These are phyloP conservation scores for Scaptomyza flava DNA, from an alignment of 2,888 invertebrate species.

Conservation along the genomic window DNA sequence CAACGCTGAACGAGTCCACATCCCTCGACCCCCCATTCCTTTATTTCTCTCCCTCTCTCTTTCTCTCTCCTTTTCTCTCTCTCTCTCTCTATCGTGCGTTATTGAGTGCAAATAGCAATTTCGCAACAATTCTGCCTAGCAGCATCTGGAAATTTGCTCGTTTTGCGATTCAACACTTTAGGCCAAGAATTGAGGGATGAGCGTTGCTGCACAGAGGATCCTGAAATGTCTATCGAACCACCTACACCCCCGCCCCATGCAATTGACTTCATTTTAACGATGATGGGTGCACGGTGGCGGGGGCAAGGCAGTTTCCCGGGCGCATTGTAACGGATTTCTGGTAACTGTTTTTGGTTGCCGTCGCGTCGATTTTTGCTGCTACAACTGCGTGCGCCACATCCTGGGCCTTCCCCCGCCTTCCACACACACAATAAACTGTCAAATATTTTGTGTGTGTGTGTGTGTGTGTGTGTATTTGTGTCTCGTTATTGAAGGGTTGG, in stretches of 20 bases:
- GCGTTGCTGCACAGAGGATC: conserved; percentile 6
- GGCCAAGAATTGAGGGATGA: conserved; percentile 60
- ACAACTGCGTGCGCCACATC: conserved; percentile 29
- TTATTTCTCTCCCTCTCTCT: neutral
- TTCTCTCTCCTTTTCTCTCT: neutral
- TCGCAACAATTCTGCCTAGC: conserved; percentile 77
- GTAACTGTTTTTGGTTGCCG: conserved; percentile 64
- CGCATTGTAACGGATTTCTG: conserved; percentile 64
- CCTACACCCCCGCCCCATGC: neutral
- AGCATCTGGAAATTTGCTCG: conserved; percentile 67
- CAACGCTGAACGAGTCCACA: conserved; percentile 13
- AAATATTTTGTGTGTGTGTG: conserved; percentile 60
- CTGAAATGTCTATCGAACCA: neutral
- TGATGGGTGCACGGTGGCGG: conserved; percentile 13
- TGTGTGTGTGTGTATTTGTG: conserved; percentile 37
- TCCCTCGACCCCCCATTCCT: neutral
- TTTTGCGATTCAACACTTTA: conserved; percentile 79
- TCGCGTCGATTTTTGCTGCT: conserved; percentile 58
- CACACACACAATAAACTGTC: conserved; percentile 65
- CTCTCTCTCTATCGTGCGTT: conserved; percentile 56
- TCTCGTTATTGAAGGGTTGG: conserved; percentile 12
- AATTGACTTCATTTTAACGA: conserved; percentile 64
- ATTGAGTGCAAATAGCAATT: conserved; percentile 84
- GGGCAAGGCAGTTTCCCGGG: conserved; percentile 30
- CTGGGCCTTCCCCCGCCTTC: neutral